Base-by-base conservation (phyloP, 2,113 vertebrate species). In the Cisticola juncidis region DNA sequence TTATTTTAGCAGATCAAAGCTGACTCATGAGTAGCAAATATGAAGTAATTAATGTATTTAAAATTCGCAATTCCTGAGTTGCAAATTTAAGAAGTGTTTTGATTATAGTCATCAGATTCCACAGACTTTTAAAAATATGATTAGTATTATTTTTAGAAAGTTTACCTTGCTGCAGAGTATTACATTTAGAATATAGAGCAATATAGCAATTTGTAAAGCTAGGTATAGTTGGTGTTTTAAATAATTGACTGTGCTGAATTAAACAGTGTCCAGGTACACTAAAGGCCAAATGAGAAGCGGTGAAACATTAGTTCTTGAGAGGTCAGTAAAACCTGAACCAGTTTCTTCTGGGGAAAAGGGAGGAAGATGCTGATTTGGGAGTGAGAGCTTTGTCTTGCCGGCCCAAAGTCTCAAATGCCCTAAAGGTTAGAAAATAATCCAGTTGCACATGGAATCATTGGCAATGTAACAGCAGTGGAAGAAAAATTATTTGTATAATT, bases 1-100 rank as follows among this genome's bases (percentile, higher is more conserved):
- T 90, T 94, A 82, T 77, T 88, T 92, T 77, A 83, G 35, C 71
- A 88, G 62, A 80, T 83, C 90, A 90, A 66, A 93, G 88, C 71
- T 96, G 87, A 92, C 40, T 95, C 74, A 65, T 31, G 45, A 86
- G 45, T 85, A 91, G 58, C 61, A 88, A 94, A 88, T 88, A 73
- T 33, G 36, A 95, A 93, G 42, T 73, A 42, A 86, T 58, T 86
- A 66, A 85, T 81, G 16, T 56, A 31, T 60, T 90, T 93, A 47
- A 85, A 95, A 93, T 62, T 56, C 54, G 38, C 21, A 57, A 19
- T 91, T 90, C 51, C 61, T 20, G 16, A 80, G 33, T 58, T 77
- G 54, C 31, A 16, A 60, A 66, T 72, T 88, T 50, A 58, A 68
- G 48, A 53, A 65, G 25, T 84, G 31, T 29, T 83, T 62, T 74